These are phyloP conservation scores for Hydropsyche betteni DNA, from an alignment of 2,888 invertebrate genomes.

Conservation along the genomic window DNA sequence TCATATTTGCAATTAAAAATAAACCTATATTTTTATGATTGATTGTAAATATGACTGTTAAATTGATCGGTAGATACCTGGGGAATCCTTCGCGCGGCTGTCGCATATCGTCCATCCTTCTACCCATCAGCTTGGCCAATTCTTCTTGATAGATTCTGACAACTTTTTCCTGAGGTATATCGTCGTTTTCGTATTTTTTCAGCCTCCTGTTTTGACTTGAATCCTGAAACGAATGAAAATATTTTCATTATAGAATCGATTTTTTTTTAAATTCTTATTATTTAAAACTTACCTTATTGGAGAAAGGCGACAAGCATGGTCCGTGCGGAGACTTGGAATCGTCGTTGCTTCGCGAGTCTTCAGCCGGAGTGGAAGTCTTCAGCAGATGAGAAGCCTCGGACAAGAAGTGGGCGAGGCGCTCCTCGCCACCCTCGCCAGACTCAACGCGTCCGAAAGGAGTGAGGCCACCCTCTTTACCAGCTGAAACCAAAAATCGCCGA, in stretches of 20 bases:
- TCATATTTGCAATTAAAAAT: constrained; percentile 39
- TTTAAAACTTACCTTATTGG: constrained; percentile 67
- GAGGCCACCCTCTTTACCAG: constrained; percentile 86
- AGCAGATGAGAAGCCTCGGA: constrained; percentile 92
- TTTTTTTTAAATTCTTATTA: no score
- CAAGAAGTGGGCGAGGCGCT: constrained; percentile 91
- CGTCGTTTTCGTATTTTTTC: constrained; percentile 91
- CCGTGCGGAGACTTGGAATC: constrained; percentile 82
- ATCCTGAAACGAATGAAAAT: constrained; percentile 59
- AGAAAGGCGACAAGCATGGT: constrained; percentile 84
- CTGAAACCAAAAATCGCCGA: constrained; percentile 55
- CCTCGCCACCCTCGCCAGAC: constrained; percentile 83
- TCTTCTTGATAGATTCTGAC: constrained; percentile 95
- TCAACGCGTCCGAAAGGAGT: constrained; percentile 81
- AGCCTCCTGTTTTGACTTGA: constrained; percentile 77
- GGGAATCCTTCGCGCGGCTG: constrained; percentile 81
- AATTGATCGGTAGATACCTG: constrained; percentile 67
- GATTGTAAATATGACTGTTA: constrained; percentile 35
- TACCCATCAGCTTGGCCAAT: constrained; percentile 89
- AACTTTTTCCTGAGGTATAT: constrained; percentile 96
- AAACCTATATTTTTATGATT: constrained; percentile 3
- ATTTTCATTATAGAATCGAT: no score
- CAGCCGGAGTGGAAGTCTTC: constrained; percentile 69
- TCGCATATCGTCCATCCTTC: constrained; percentile 77
- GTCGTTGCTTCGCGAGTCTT: constrained; percentile 78